Evolutionary conservation across 1,140 invertebrate genomes (phyloP).

Genomic region (Rhynchophorus ferrugineus): DNA sequence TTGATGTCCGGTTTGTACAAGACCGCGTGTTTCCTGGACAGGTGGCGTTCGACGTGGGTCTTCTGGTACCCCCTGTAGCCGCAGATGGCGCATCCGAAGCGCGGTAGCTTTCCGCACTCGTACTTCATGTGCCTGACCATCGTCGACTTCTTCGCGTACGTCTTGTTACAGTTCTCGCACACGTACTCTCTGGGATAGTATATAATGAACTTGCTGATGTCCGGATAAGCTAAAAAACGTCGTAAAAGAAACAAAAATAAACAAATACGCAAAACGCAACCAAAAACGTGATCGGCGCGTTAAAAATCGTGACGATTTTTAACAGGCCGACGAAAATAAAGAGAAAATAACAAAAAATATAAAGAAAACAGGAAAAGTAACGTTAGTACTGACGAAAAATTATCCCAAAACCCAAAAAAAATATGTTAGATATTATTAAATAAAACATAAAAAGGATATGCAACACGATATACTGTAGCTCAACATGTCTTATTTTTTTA

Average conservation of each 20-base stretch:
- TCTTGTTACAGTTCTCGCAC: slow-evolving; percentile 47
- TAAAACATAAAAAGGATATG: too few species aligned
- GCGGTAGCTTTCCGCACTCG: slow-evolving; percentile 59
- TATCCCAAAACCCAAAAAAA: too few species aligned
- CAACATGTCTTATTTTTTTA: too few species aligned
- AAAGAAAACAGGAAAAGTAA: too few species aligned
- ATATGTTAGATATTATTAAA: too few species aligned
- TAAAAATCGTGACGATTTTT: too few species aligned
- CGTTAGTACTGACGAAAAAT: too few species aligned
- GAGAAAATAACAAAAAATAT: background rate
- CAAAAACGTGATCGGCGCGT: too few species aligned
- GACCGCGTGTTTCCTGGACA: slow-evolving; percentile 27
- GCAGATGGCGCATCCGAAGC: slow-evolving; percentile 56
- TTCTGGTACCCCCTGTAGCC: slow-evolving; percentile 42
- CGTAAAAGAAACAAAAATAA: slow-evolving; percentile 5
- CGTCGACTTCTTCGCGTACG: slow-evolving; percentile 50
- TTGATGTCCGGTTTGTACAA: slow-evolving; percentile 22
- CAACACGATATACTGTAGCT: too few species aligned
- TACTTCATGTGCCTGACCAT: slow-evolving; percentile 57
- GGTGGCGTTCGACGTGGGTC: slow-evolving; percentile 43
- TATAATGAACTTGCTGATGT: slow-evolving; percentile 17
- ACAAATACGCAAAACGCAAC: background rate
- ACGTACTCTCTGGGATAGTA: slow-evolving; percentile 23
- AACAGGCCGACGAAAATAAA: too few species aligned
- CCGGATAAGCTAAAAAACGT: slow-evolving; percentile 16